Evolutionary conservation across 2,113 vertebrate genomes (phyloP), one percentile per base, ranked within the genome.

Genomic region (Eulacestoma nigropectus): DNA sequence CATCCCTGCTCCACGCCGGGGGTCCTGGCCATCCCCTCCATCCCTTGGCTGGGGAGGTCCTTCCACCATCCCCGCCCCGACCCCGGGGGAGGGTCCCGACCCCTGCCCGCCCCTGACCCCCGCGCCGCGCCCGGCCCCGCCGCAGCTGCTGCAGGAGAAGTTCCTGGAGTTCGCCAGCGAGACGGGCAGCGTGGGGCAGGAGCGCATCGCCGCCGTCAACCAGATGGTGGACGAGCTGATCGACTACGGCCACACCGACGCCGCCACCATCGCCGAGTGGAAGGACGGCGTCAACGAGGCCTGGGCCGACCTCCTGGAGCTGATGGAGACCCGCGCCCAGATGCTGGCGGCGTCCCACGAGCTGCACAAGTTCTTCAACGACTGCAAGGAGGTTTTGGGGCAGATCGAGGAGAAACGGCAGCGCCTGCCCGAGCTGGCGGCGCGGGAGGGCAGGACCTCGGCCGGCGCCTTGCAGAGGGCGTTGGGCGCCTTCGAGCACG

Each of bases 221-320:
- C 99, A 99, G 96, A 99, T 99, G 99, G 99, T 99, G 96, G 99
- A 99, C 3, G 99, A 99, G 93, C 98, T 99, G 53, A 99, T 99
- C 4, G 99, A 99, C 96, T 99, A 99, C 3, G 99, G 99, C 21
- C 99, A 99, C 63, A 95, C 97, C 0, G 99, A 99, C 7, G 99
- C 99, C 0, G 99, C 99, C 93, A 99, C 98, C 95, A 99, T 99
- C 46, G 99, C 99, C 0, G 99, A 99, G 64, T 99, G 99, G 99
- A 99, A 99, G 96, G 99, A 99, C 0, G 99, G 98, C 0, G 98
- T 99, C 89, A 99, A 99, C 4, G 99, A 99, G 92, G 98, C 99
- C 27, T 99, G 99, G 99, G 99, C 99, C 0, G 99, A 99, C 79
- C 98, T 99, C 14, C 96, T 99, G 97, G 99, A 99, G 97, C 98